These are phyloP conservation scores for Drosophila recens DNA, from an alignment of 2,888 invertebrate genomes.

Conservation along the genomic window DNA sequence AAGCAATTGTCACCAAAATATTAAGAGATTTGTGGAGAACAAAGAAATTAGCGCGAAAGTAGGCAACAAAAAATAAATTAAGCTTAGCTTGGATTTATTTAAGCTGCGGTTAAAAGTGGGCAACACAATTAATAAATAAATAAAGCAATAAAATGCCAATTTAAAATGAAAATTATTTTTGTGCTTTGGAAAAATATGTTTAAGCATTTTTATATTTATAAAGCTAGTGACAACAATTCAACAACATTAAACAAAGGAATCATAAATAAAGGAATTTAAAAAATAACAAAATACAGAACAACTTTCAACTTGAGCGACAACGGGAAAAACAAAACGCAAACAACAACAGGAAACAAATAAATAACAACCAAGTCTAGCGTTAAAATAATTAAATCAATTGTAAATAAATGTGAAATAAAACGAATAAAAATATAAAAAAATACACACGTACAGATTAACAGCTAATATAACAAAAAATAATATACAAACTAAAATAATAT, in stretches of 20 bases:
- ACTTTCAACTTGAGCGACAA: no score
- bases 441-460: slow-evolving; percentile 43
- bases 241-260: slow-evolving; percentile 32
- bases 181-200: not conserved
- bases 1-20: not conserved
- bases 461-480: slow-evolving; percentile 36
- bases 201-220: slow-evolving; percentile 17
- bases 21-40: not conserved
- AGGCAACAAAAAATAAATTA: slow-evolving; percentile 3
- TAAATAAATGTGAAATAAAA: slow-evolving; percentile 41
- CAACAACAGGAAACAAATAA: slow-evolving; percentile 9
- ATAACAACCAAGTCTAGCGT: slow-evolving; percentile 27
- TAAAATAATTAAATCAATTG: slow-evolving; percentile 59
- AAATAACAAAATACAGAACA: slow-evolving; percentile 8
- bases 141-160: not conserved
- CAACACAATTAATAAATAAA: not conserved
- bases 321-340: no score
- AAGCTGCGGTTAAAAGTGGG: not conserved
- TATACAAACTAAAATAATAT: slow-evolving; percentile 1
- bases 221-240: slow-evolving; percentile 21
- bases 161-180: not conserved
- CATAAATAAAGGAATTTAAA: slow-evolving; percentile 27
- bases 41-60: not conserved
- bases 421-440: not conserved
- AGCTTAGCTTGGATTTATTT: no score